phyloP scores from a whole-genome alignment of 2,888 invertebrate genomes.

The Andrena haemorrhoa region DNA sequence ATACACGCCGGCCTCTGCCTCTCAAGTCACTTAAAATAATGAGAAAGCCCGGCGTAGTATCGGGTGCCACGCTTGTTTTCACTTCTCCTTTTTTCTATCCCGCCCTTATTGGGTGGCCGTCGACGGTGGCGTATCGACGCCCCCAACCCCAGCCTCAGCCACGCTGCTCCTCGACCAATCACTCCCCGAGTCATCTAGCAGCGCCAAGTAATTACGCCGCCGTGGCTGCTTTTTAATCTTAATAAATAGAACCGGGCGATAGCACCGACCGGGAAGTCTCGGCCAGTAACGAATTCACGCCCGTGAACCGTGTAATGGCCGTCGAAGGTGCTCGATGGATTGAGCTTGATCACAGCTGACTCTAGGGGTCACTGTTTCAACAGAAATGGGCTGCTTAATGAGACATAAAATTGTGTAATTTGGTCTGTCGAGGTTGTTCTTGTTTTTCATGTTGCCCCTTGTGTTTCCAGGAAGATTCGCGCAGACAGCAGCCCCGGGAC shows the following conservation, averaged over 20 bases:
- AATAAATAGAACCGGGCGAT: slow-evolving; percentile 26
- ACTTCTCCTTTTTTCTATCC: slow-evolving; percentile 31
- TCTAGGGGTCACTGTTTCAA: no score
- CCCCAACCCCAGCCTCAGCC: slow-evolving; percentile 4
- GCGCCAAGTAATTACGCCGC: slow-evolving; percentile 46
- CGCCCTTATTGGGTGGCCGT: slow-evolving; percentile 36
- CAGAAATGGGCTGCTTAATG: no score
- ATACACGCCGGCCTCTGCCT: slow-evolving; percentile 64
- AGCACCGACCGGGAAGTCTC: slow-evolving; percentile 4
- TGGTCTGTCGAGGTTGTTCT: no score
- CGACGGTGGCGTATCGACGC: slow-evolving; percentile 47
- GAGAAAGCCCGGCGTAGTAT: slow-evolving; percentile 68
- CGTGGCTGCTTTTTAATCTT: slow-evolving; percentile 46
- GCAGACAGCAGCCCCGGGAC: neutral
- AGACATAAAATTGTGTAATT: no score
- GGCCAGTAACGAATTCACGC: slow-evolving; percentile 30
- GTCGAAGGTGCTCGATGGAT: neutral
- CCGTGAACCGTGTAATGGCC: slow-evolving; percentile 17
- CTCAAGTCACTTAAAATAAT: slow-evolving; percentile 75
- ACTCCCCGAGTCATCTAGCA: slow-evolving; percentile 34
- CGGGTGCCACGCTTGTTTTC: slow-evolving; percentile 63
- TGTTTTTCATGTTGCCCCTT: no score
- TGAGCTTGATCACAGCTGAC: no score
- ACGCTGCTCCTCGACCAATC: slow-evolving; percentile 39
- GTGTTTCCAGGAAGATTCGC: neutral